phyloP scores from a whole-genome alignment of 30 jellyfish, hydroid and myxozoan genomes.

The Rhopilema esculentum region DNA sequence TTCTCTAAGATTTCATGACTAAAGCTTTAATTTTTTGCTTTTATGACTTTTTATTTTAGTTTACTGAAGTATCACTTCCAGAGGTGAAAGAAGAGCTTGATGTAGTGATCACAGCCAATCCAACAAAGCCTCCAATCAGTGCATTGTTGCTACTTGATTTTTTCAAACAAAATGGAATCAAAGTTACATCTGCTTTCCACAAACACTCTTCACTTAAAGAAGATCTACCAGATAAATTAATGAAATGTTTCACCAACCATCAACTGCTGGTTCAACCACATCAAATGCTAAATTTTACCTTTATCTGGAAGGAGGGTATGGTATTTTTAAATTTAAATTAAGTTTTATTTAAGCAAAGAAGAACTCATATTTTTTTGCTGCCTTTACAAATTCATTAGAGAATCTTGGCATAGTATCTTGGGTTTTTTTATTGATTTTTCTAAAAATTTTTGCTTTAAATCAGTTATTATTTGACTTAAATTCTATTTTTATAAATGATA shows the following conservation, averaged over 20 bases:
- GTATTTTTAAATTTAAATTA: neutral
- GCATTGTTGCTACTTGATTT: slow-evolving; percentile 59
- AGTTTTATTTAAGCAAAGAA: neutral
- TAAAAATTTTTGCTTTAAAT: too few species aligned
- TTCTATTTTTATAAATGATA: too few species aligned
- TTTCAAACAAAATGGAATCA: slow-evolving; percentile 43
- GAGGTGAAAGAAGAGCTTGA: slow-evolving; percentile 19
- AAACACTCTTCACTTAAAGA: slow-evolving; percentile 62
- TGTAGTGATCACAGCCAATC: slow-evolving; percentile 62
- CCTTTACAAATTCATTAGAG: neutral
- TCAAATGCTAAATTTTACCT: slow-evolving; percentile 36
- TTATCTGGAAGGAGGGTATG: slow-evolving; percentile 84
- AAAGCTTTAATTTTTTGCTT: neutral
- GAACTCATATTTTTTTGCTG: neutral
- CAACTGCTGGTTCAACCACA: slow-evolving; percentile 44
- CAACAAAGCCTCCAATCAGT: slow-evolving; percentile 74
- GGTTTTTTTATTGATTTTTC: too few species aligned
- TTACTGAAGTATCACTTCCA: neutral
- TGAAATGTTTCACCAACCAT: slow-evolving; percentile 20
- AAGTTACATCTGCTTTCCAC: slow-evolving; percentile 52
- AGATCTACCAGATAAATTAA: slow-evolving; percentile 2
- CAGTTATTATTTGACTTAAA: too few species aligned
- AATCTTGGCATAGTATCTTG: too few species aligned
- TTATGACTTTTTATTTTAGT: neutral
- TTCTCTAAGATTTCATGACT: too few species aligned